Evolutionary conservation across 2,888 invertebrate species (phyloP).

Genomic region (Machimus rusticus): DNA sequence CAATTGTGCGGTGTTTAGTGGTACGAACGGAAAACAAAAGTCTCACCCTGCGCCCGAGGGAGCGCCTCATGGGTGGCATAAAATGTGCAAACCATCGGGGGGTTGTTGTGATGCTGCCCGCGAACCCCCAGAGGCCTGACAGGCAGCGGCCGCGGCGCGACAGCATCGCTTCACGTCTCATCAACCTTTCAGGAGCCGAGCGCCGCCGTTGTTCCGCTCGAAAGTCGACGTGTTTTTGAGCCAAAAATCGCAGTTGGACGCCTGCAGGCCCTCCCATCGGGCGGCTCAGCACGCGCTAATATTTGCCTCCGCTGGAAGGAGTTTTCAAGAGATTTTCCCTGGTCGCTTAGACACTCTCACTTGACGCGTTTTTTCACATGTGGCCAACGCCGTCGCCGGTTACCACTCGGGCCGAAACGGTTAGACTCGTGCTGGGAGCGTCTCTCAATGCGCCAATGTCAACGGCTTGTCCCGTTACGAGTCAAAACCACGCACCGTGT

Average conservation of each 20-base stretch:
- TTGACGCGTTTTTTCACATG: conserved; percentile 20
- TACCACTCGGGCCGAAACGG: not conserved
- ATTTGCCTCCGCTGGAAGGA: conserved; percentile 44
- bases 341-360: not conserved
- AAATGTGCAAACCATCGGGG: conserved; percentile 48
- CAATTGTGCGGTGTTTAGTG: not conserved
- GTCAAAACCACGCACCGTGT: not conserved
- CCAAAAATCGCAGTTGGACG: conserved; percentile 53
- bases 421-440: conserved; percentile 36
- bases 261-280: conserved; percentile 60
- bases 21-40: not conserved
- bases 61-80: conserved; percentile 46
- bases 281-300: conserved; percentile 60
- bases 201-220: conserved; percentile 9
- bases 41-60: not conserved
- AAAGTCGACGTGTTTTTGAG: conserved; percentile 18
- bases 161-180: conserved; percentile 41
- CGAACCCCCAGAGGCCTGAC: not conserved
- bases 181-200: conserved; percentile 32
- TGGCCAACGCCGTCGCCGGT: not conserved
- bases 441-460: conserved; percentile 8
- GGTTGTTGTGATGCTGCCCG: conserved; percentile 36
- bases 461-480: not conserved
- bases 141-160: not conserved
- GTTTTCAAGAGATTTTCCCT: conserved; percentile 4